Percentiles rank a stretch among this genome's conserved stretches.
These are phyloP conservation scores for Lacerta agilis DNA, from an alignment of 2,797 vertebrate genomes.

Conservation along the genomic window DNA sequence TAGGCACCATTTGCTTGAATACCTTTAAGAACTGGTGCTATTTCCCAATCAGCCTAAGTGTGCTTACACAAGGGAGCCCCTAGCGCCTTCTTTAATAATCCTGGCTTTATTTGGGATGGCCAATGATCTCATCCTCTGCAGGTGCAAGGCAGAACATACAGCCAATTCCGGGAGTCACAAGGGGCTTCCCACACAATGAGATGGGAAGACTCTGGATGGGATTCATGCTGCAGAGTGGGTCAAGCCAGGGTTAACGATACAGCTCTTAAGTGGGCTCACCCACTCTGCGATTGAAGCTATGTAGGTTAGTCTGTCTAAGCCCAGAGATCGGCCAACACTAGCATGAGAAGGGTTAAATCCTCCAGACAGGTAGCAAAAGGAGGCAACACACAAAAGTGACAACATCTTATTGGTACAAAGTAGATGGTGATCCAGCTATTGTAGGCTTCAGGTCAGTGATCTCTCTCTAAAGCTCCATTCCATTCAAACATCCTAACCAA, in stretches of 20 bases:
- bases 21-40: background rate
- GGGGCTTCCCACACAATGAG: background rate
- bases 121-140: background rate
- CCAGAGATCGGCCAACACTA: background rate
- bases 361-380: background rate
- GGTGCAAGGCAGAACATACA: background rate
- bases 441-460: background rate
- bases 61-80: background rate
- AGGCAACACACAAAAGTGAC: background rate
- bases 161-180: background rate
- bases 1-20: background rate
- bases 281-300: slow-evolving; percentile 4
- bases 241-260: background rate
- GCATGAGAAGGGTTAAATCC: background rate
- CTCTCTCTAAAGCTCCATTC: background rate
- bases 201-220: background rate
- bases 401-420: background rate
- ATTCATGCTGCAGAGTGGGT: background rate
- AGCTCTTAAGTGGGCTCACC: slow-evolving; percentile 6
- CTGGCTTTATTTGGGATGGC: background rate
- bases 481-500: background rate
- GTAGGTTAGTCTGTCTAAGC: slow-evolving; percentile 9
- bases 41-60: background rate
- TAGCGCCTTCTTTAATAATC: background rate
- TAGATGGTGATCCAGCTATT: background rate